These are phyloP conservation scores for Halichoeres trimaculatus DNA, from an alignment of 2,113 vertebrate genomes.

Conservation along the genomic window DNA sequence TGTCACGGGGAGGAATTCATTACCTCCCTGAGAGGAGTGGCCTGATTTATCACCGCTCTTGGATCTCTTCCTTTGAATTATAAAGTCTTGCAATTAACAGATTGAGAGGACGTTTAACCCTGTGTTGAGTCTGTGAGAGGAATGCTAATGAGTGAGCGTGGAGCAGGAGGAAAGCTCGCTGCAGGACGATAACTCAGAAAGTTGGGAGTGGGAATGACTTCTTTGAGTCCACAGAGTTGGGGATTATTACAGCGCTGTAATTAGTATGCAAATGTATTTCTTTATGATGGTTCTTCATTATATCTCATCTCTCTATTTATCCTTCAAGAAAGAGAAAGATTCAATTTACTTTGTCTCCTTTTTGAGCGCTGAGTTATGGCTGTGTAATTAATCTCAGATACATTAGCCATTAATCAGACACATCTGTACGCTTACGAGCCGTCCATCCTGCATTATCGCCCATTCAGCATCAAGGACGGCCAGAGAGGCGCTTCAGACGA, in stretches of 20 bases:
- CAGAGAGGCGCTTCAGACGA: constrained; percentile 32
- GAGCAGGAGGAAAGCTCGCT: constrained; percentile 29
- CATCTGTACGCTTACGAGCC: constrained; percentile 55
- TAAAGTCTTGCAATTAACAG: constrained; percentile 74
- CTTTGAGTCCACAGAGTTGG: constrained; percentile 66
- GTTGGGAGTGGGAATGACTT: constrained; percentile 59
- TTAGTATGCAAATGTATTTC: constrained; percentile 85
- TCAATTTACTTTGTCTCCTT: constrained; percentile 66
- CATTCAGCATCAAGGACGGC: constrained; percentile 27
- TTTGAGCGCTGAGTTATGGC: constrained; percentile 71
- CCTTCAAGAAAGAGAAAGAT: constrained; percentile 73
- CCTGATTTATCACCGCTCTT: constrained; percentile 69
- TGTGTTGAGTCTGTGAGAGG: constrained; percentile 18
- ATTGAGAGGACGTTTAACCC: constrained; percentile 71
- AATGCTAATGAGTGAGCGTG: constrained; percentile 43
- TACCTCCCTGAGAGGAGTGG: constrained; percentile 31
- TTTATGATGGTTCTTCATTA: constrained; percentile 83
- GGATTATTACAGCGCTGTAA: constrained; percentile 75
- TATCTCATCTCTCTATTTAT: constrained; percentile 82
- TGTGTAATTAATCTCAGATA: constrained; percentile 78
- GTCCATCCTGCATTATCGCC: constrained; percentile 4
- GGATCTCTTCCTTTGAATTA: constrained; percentile 56
- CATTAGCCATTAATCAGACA: constrained; percentile 72
- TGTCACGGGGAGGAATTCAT: constrained; percentile 69
- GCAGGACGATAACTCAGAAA: constrained; percentile 63